Conservation (phyloP, 2,888 invertebrate species). For the Oxyteleia sp. region DNA sequence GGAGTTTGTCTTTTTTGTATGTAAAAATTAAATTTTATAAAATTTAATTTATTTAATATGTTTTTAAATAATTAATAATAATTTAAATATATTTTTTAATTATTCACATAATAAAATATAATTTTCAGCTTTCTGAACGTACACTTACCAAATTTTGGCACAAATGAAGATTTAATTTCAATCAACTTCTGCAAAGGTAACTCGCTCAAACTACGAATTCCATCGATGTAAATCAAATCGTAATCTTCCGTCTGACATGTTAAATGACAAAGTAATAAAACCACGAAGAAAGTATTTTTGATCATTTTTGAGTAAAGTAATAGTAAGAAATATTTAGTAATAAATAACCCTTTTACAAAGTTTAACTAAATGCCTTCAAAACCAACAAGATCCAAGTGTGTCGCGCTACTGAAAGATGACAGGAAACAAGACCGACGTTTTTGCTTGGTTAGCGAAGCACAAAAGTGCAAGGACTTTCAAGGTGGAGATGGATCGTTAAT, state of each 20-base stretch:
- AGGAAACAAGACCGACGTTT: slow-evolving; percentile 41
- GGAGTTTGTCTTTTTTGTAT: no score
- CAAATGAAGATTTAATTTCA: slow-evolving; percentile 89
- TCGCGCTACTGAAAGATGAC: slow-evolving; percentile 24
- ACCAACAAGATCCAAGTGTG: slow-evolving; percentile 17
- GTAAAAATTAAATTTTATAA: no score
- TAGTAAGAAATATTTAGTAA: background rate
- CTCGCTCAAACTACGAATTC: slow-evolving; percentile 89
- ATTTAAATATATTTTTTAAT: no score
- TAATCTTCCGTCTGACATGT: slow-evolving; percentile 32
- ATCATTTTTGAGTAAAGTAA: slow-evolving; percentile 29
- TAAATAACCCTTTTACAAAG: background rate
- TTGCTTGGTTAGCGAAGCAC: slow-evolving; percentile 77
- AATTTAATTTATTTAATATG: no score
- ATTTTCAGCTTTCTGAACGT: no score
- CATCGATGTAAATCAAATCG: slow-evolving; percentile 78
- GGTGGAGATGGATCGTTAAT: slow-evolving; percentile 4
- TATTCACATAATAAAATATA: no score
- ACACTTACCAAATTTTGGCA: slow-evolving; percentile 77
- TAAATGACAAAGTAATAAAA: slow-evolving; percentile 20
- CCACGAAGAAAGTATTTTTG: slow-evolving; percentile 29
- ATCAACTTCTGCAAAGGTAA: slow-evolving; percentile 91
- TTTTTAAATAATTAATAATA: no score
- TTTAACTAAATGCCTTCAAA: background rate
- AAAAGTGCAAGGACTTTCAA: slow-evolving; percentile 31